Conservation (phyloP, 2,888 invertebrate species). For the Leptinotarsa tumamoca region DNA sequence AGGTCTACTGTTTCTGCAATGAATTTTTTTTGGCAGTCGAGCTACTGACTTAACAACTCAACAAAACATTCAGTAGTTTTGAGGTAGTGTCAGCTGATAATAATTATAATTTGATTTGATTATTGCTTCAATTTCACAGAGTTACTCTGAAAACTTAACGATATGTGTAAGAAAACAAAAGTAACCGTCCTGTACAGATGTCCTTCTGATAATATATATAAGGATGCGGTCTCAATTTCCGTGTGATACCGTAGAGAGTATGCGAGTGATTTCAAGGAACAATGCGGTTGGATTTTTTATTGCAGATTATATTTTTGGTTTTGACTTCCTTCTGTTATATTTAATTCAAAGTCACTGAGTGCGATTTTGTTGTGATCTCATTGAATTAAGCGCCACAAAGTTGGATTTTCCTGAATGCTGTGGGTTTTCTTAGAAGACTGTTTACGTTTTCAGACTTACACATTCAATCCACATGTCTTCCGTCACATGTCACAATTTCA, state of each 20-base stretch:
- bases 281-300: slow-evolving; percentile 1
- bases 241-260: neutral
- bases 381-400: neutral
- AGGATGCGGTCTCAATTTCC: slow-evolving; percentile 19
- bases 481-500: too few relatives aligned
- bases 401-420: neutral
- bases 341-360: neutral
- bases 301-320: slow-evolving; percentile 15
- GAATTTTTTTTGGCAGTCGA: too few relatives aligned
- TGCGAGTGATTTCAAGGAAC: neutral
- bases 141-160: neutral
- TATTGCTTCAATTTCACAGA: too few relatives aligned
- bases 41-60: too few relatives aligned
- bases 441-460: too few relatives aligned
- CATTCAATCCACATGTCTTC: too few relatives aligned
- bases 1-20: too few relatives aligned
- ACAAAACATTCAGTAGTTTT: too few relatives aligned
- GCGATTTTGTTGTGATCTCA: neutral
- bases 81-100: too few relatives aligned
- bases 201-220: neutral
- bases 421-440: too few relatives aligned
- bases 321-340: neutral
- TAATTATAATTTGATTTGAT: too few relatives aligned
- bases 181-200: neutral
- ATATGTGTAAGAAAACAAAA: neutral